These are phyloP conservation scores for Clostera curtula DNA, from an alignment of 2,888 invertebrate genomes.

Conservation along the genomic window DNA sequence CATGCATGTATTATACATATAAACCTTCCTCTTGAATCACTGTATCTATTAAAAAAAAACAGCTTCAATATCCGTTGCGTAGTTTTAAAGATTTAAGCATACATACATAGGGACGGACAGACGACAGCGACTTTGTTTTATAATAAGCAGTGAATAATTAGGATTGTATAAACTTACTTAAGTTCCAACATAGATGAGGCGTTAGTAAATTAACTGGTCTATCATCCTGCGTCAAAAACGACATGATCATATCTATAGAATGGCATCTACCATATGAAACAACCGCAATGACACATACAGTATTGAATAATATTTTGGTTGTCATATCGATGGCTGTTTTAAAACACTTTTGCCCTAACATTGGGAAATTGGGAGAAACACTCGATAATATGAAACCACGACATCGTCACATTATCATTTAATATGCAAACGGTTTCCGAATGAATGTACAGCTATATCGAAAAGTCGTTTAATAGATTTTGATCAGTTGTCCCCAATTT, in stretches of 20 bases:
- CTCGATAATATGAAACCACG: conserved; percentile 7
- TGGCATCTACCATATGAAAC: conserved; percentile 6
- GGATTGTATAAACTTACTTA: conserved; percentile 33
- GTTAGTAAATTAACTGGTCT: conserved; percentile 37
- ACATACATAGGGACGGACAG: no score
- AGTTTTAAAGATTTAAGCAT: no score
- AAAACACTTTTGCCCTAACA: no score
- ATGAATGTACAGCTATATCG: conserved; percentile 5
- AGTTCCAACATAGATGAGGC: conserved; percentile 46
- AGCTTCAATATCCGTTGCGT: no score
- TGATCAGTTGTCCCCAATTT: no score
- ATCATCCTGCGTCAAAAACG: conserved; percentile 38
- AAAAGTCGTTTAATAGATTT: conserved; percentile 1
- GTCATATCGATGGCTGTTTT: conserved; percentile 8
- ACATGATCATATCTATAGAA: conserved; percentile 26
- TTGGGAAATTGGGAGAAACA: conserved; percentile 4
- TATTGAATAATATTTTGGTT: conserved; percentile 2
- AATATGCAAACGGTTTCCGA: conserved; percentile 13
- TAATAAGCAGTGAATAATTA: no score
- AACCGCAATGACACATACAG: conserved; percentile 3
- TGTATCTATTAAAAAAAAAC: no score
- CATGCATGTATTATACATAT: no score
- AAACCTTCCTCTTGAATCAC: no score
- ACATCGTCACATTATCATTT: conserved; percentile 13
- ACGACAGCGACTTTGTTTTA: no score